These are phyloP conservation scores for Mimachlamys varia DNA, from an alignment of 2,888 invertebrate genomes.

Conservation along the genomic window DNA sequence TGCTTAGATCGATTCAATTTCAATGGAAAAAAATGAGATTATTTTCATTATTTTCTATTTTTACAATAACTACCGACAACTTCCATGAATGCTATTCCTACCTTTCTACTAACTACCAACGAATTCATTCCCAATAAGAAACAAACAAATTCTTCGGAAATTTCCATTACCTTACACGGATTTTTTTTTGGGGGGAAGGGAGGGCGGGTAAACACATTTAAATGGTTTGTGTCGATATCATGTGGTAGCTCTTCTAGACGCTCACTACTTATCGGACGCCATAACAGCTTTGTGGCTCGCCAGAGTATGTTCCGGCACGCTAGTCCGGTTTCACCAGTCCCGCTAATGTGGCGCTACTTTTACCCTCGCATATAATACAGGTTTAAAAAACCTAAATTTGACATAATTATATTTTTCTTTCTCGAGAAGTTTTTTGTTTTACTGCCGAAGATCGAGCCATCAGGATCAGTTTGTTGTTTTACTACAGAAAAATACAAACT, in stretches of 20 bases:
- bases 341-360: not conserved
- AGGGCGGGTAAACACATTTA: too few relatives aligned
- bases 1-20: not conserved
- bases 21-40: not conserved
- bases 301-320: not conserved
- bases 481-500: not conserved
- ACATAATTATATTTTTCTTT: not conserved
- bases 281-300: not conserved
- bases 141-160: too few relatives aligned
- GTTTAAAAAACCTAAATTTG: not conserved
- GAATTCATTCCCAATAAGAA: too few relatives aligned
- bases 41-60: not conserved
- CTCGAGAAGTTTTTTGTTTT: not conserved
- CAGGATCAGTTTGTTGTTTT: not conserved
- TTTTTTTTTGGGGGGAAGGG: too few relatives aligned
- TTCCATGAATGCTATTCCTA: too few relatives aligned
- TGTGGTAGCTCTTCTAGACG: too few relatives aligned
- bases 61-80: not conserved
- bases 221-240: too few relatives aligned
- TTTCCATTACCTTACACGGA: too few relatives aligned
- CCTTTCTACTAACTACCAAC: too few relatives aligned
- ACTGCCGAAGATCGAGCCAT: constrained; percentile 1
- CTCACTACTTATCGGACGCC: not conserved
- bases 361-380: not conserved
- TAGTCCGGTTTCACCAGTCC: not conserved